Evolutionary conservation across 2,797 vertebrate species (phyloP).

Genomic region (Trachops cirrhosus): DNA sequence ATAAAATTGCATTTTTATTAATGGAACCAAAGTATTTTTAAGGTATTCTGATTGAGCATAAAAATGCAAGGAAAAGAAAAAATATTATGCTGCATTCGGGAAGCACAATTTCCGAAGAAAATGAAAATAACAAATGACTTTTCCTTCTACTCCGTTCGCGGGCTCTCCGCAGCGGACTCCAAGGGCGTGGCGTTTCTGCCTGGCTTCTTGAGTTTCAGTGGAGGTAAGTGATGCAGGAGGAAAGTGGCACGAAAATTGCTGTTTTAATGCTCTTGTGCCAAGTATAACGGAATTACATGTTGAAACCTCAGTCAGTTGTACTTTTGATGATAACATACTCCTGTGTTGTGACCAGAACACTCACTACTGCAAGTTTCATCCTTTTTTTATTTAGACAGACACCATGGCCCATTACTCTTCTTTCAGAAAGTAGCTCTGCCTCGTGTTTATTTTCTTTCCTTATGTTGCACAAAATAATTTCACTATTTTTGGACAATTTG

Average conservation of each 20-base stretch:
- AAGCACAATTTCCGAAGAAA: slow-evolving; percentile 32
- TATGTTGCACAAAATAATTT: not conserved
- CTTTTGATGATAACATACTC: not conserved
- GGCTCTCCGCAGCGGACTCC: not conserved
- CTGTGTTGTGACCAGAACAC: not conserved
- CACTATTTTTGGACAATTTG: slow-evolving; percentile 15
- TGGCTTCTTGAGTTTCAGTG: not conserved
- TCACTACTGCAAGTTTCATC: not conserved
- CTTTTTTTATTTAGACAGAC: not conserved
- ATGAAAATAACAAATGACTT: not conserved
- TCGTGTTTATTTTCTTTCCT: not conserved
- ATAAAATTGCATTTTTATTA: not conserved
- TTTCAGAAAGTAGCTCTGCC: slow-evolving; percentile 16
- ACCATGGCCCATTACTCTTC: not conserved
- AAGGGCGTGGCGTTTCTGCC: not conserved
- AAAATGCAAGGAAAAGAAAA: slow-evolving; percentile 5
- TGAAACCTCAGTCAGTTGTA: slow-evolving; percentile 28
- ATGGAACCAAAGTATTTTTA: not conserved
- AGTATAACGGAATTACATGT: not conserved
- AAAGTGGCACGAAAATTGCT: not conserved
- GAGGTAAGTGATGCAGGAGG: not conserved
- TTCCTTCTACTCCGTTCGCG: not conserved
- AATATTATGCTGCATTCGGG: not conserved
- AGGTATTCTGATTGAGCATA: not conserved
- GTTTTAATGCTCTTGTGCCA: not conserved